Conservation (phyloP, 2,888 invertebrate species). For the Strigamia crassipes region DNA sequence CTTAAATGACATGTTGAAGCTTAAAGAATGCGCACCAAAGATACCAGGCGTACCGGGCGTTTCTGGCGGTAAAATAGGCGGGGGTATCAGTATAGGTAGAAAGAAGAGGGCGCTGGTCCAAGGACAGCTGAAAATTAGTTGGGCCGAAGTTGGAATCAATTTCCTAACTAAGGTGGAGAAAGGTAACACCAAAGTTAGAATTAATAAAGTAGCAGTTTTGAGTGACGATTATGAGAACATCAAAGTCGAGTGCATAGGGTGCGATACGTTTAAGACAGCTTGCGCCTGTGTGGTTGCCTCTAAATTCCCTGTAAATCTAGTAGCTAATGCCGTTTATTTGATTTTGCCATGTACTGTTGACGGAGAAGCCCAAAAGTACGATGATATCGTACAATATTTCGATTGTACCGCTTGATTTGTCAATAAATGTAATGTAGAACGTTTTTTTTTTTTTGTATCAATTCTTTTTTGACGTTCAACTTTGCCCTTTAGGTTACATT, state of each 20-base stretch:
- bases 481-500: too few species aligned
- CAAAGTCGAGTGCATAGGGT: background rate
- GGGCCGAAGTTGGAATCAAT: background rate
- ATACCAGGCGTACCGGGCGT: background rate
- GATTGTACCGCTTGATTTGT: too few species aligned
- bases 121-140: background rate
- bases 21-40: background rate
- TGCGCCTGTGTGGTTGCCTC: background rate
- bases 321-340: background rate
- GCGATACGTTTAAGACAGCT: background rate
- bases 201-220: background rate
- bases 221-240: background rate
- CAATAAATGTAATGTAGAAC: background rate
- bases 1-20: background rate
- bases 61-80: background rate
- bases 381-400: background rate
- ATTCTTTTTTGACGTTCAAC: too few species aligned
- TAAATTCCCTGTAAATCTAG: background rate
- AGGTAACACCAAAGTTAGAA: background rate
- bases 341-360: slow-evolving; percentile 4
- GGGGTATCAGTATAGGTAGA: background rate
- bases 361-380: background rate
- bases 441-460: background rate
- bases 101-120: background rate
- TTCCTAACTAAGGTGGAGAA: background rate